phyloP scores from a whole-genome alignment of 2,797 vertebrate species.

The Sorex maritimensis region DNA sequence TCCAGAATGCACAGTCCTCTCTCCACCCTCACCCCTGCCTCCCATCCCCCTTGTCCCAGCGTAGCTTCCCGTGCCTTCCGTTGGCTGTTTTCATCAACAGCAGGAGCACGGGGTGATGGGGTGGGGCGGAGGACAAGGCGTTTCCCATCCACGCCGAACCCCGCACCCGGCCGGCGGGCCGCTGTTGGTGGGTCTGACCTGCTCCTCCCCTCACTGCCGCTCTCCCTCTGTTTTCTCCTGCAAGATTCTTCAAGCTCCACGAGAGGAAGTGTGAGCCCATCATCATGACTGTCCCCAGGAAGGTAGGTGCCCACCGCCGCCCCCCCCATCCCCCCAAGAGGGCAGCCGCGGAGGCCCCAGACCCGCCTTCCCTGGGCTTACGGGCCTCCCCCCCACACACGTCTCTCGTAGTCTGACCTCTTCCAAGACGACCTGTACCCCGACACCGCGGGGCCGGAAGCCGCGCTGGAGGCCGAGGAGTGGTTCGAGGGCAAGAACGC shows the following conservation, averaged over 20 bases:
- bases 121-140: accelerated
- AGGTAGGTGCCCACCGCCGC: constrained; percentile 91
- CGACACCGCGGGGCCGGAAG: constrained; percentile 96
- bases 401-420: constrained; percentile 94
- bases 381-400: neutral
- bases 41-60: neutral
- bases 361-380: neutral
- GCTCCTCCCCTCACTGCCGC: neutral
- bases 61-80: accelerated
- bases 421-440: constrained; percentile 99
- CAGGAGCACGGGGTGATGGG: neutral
- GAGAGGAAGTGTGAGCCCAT: constrained; percentile 99
- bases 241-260: constrained; percentile 98
- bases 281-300: constrained; percentile 99
- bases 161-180: neutral
- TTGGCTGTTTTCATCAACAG: neutral
- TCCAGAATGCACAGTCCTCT: neutral
- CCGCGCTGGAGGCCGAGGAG: constrained; percentile 96
- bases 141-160: accelerated
- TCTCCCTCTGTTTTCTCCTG: constrained; percentile 36
- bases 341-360: neutral
- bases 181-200: neutral
- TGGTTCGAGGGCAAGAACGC: constrained; percentile 98
- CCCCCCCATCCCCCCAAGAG: neutral
- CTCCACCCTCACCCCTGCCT: neutral